Evolutionary conservation across 1,140 invertebrate species (phyloP), one percentile per base, ranked within the genome.

Genomic region (Cotesia typhae): DNA sequence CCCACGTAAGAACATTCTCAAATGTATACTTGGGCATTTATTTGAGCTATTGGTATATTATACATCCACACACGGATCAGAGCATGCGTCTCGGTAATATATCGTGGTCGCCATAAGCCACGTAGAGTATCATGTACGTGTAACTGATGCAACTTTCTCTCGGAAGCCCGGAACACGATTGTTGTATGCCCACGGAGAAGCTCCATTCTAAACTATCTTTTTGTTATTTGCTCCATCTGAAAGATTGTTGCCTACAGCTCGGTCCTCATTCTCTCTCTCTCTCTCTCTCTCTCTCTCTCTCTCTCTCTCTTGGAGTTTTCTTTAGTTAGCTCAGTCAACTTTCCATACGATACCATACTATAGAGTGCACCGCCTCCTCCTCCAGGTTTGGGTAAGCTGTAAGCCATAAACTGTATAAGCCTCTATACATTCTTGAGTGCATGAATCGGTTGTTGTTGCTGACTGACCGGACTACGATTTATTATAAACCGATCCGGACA

Each of bases 141-240:
- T 75, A 76, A 76, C 72, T 67, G 72, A 70, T 71, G 59, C 71
- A 72, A 77, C 76, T 76, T 76, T 79, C 76, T 76, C 78, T 79
- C 76, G 74, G 78, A 76, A 79, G 78, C 75, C 37, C 64, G 69
- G 55, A 61, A 76, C 74, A 61, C 73, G 71, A 75, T 73, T 73
- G 73, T 71, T 69, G 65, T 64, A 41, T 38, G 61, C 61, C 37
- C 61, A 64, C 61, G 37, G 37, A 64, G 67, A 76, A 72, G 12
- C 72, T 38, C 61, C 3, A n/a, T 35, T 41, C 9, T 14, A 61
- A 35, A 10, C 59, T 61, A 17, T 61, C 59, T 61, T 12, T 20
- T 10, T 61, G 1, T 57, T 20, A 20, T 57, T 57, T 14, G 12
- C 53, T 17, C 17, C 17, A 14, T 57, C n/a, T 57, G 5, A 5